These are phyloP conservation scores for Natrix natrix DNA, from an alignment of 2,797 vertebrate species.

Conservation along the genomic window DNA sequence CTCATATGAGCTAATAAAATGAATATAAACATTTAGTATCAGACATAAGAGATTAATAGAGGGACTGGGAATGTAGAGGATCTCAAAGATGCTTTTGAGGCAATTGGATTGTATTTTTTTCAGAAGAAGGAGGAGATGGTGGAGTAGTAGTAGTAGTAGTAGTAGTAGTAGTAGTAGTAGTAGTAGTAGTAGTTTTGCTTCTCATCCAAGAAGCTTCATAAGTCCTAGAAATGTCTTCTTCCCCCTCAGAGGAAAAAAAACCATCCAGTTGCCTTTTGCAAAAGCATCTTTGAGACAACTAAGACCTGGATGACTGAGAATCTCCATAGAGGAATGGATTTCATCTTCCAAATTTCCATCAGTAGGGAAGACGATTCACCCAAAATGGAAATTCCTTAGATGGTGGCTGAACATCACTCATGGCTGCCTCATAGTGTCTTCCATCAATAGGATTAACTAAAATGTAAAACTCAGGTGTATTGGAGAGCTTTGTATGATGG, in stretches of 20 bases:
- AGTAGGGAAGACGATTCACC: not conserved
- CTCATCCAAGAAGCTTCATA: no score
- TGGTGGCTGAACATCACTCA: not conserved
- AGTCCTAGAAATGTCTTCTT: no score
- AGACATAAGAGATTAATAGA: not conserved
- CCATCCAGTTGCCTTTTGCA: not conserved
- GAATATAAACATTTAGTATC: not conserved
- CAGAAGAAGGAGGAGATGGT: no score
- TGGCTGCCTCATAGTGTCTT: not conserved
- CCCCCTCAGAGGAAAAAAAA: not conserved
- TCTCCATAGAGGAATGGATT: not conserved
- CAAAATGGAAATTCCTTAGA: not conserved
- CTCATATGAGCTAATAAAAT: not conserved
- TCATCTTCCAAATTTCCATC: not conserved
- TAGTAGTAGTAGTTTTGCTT: no score
- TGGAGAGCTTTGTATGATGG: not conserved
- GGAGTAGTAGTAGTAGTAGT: rapidly evolving
- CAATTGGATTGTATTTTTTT: not conserved
- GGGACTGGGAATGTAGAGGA: not conserved
- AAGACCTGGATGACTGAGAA: not conserved
- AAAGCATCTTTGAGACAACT: not conserved
- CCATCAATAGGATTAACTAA: not conserved
- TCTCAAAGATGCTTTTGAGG: not conserved
- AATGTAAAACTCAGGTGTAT: not conserved
- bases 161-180: no score